Base-by-base conservation (phyloP, 2,888 invertebrate genomes). In the Thalpophila matura region DNA sequence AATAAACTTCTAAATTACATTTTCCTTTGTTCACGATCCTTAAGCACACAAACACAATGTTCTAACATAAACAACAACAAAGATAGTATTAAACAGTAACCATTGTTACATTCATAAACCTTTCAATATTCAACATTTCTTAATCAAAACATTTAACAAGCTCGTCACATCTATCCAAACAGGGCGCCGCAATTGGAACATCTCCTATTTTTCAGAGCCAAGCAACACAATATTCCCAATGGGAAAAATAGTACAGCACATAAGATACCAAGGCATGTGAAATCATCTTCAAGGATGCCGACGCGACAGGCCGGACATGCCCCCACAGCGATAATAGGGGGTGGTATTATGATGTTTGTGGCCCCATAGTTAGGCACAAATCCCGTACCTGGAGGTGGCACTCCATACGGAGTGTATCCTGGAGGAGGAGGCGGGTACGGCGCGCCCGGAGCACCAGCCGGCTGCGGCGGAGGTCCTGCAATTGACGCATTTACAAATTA, bases 181-280 rank as follows among this genome's bases (percentile, higher is more conserved):
- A 97, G 96, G 1, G 98, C 98, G 14, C 98, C 98, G 84, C 99
- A 99, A 91, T 98, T 98, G 1, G 97, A 96, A 90, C 99, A 99
- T 76, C 98, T 96, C 81, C 97, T 96, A 84, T 98, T 98, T 83
- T 97, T 97, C 89, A 98, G 95, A 29, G 97, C 96, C 49, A 99
- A 94, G 87, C 99, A 99, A 87, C 98, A 98, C 7, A 99, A 90
- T 67, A 99, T 96, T 29, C 99, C 99, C 33, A 98, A 51, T 0
- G 99, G 99, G 86, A 99, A 99, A 90, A 97, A 98, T 27, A 97
- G 92, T 66, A 98, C 97, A 18, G 98, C 98, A 90, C 98, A 98
- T 56, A 97, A 92, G 12, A 99, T 95, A 58, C 98, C 99, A 42
- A 98, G 95, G 82, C 97, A 97, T 0, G 98, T 97, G 89, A 97